These are phyloP conservation scores for Dryococelus australis DNA, from an alignment of 2,888 invertebrate genomes.

Conservation along the genomic window DNA sequence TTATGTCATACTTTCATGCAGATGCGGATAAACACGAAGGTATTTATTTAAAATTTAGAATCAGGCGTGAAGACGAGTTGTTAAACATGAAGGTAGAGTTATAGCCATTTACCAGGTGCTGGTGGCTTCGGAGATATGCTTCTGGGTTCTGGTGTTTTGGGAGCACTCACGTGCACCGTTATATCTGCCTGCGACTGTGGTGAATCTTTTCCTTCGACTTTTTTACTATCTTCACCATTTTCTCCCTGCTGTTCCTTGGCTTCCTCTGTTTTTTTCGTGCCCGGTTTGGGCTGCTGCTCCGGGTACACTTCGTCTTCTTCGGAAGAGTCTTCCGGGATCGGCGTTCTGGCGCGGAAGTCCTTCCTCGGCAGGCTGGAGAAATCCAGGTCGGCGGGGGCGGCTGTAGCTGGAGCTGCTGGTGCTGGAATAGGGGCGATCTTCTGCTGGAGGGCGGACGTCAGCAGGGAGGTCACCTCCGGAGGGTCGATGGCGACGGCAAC, in stretches of 20 bases:
- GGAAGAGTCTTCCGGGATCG: conserved; percentile 66
- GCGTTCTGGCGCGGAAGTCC: conserved; percentile 64
- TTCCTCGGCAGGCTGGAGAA: conserved; percentile 37
- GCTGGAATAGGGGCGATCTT: conserved; percentile 29
- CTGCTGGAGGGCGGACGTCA: conserved; percentile 27
- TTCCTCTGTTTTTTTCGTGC: neutral
- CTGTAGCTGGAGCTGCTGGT: conserved; percentile 36
- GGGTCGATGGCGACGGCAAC: too few relatives aligned
- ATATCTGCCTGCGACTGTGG: neutral
- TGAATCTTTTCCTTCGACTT: conserved; percentile 35
- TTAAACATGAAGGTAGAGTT: neutral
- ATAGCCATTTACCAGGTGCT: conserved; percentile 19
- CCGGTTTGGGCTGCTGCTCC: conserved; percentile 45
- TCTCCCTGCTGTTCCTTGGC: conserved; percentile 36
- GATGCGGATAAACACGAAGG: too few relatives aligned
- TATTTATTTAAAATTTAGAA: too few relatives aligned
- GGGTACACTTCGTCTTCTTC: conserved; percentile 60
- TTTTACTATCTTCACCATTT: conserved; percentile 33
- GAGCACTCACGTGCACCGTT: neutral
- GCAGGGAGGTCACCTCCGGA: conserved; percentile 27
- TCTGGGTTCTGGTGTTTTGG: neutral
- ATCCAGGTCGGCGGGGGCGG: neutral
- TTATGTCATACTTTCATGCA: too few relatives aligned
- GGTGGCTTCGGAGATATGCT: neutral
- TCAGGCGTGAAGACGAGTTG: too few relatives aligned